phyloP scores from a whole-genome alignment of 2,888 invertebrate species.

The Phaedon cochleariae region DNA sequence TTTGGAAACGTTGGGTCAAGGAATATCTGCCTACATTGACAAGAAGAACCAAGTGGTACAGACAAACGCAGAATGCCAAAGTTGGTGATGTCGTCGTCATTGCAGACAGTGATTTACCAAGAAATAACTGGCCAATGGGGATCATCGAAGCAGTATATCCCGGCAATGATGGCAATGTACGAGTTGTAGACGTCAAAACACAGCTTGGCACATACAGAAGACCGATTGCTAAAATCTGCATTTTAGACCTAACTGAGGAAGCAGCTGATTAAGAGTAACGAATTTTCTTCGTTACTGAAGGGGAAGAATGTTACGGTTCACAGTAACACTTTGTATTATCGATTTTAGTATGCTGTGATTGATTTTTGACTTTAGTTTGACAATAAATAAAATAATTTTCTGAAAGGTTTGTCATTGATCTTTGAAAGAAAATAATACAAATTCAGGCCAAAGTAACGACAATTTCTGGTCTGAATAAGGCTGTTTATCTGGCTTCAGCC shows the following conservation, averaged over 20 bases:
- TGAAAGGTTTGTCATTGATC: too few species aligned
- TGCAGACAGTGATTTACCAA: not conserved
- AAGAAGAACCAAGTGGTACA: conserved; percentile 14
- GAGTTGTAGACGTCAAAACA: not conserved
- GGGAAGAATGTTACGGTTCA: not conserved
- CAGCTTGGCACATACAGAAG: not conserved
- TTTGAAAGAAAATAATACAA: not conserved
- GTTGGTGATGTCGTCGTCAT: conserved; percentile 5
- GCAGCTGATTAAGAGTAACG: not conserved
- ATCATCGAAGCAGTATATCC: not conserved
- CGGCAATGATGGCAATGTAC: conserved; percentile 9
- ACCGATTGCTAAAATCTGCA: not conserved
- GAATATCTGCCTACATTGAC: too few species aligned
- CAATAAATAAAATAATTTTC: too few species aligned
- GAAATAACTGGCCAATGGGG: not conserved
- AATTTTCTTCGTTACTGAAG: not conserved
- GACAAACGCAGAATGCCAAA: not conserved
- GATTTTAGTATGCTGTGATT: too few species aligned
- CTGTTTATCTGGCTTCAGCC: too few species aligned
- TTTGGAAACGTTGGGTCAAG: conserved; percentile 13
- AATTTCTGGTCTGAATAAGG: not conserved
- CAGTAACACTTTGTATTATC: too few species aligned
- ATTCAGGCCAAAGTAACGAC: not conserved
- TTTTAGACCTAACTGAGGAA: not conserved
- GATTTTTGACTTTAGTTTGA: too few species aligned